Evolutionary conservation across 2,797 vertebrate species (phyloP), one percentile per base, ranked within the genome.

Genomic region (Arrhamphus sclerolepis): DNA sequence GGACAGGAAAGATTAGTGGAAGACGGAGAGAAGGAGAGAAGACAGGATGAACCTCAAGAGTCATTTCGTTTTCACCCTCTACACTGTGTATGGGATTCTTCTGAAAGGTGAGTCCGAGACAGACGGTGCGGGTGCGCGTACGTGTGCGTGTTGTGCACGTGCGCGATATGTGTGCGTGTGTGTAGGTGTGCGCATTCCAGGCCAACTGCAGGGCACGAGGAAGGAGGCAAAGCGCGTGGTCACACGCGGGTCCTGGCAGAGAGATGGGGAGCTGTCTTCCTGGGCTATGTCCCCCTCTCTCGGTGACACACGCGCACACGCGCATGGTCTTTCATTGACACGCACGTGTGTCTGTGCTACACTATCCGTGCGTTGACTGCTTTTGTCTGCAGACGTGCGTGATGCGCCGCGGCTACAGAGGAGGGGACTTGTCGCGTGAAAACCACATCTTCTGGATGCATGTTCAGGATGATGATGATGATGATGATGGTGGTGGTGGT

Each of bases 61-160:
- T 69, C 70, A 88, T 84, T 65, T 91, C 72, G 66, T 90, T 83
- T 88, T 92, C 78, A 91, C 85, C 68, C 86, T 92, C 83, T 92
- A 87, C 84, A 85, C 87, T 68, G 64, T 91, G 67, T 89, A 87
- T 49, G 89, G 88, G 84, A 89, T 91, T 77, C 87, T 91, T 78
- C 81, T 88, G 16, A 91, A 91, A 92, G 90, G 90, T 92, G 80
- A 89, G 88, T 19, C n/a, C 26, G 60, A 66, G 57, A 46, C 38
- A 50, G 21, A 49, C 44, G 50, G 56, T 47, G 78, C 52, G 59
- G 52, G 46, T 28, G 46, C 54, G 21, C n/a, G 42, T 20, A 52
- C 17, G 55, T 20, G 52, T 19, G 38, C 13, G 1, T 50, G 28
- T 44, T 20, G 56, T 43, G 41, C 4, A 38, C 38, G 54, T 42